Evolutionary conservation across 2,113 vertebrate species (phyloP).

Genomic region (Rallus limicola): DNA sequence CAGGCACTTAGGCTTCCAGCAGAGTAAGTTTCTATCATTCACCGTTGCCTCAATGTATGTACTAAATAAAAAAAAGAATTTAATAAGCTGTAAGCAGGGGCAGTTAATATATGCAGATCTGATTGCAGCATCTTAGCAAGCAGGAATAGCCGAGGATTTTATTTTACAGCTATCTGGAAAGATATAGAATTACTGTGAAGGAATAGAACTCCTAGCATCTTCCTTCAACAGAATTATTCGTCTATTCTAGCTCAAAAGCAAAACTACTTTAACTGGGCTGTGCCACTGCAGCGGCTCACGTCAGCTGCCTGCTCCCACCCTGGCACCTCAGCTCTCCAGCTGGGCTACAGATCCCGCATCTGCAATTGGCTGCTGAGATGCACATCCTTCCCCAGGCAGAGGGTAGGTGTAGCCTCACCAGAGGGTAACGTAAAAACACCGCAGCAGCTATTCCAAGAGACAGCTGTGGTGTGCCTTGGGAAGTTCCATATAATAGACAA

Average conservation of each 20-base stretch:
- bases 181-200: not conserved
- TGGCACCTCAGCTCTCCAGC: not conserved
- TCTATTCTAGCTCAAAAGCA: not conserved
- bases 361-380: not conserved
- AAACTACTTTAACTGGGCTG: not conserved
- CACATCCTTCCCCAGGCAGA: not conserved
- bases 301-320: not conserved
- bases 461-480: not conserved
- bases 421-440: not conserved
- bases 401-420: not conserved
- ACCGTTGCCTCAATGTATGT: not conserved
- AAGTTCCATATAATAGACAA: not conserved
- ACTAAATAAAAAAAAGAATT: not conserved
- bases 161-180: not conserved
- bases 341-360: not conserved
- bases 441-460: not conserved
- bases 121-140: not conserved
- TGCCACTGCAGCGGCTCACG: not conserved
- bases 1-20: not conserved
- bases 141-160: not conserved
- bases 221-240: not conserved
- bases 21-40: not conserved
- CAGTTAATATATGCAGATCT: conserved; percentile 1
- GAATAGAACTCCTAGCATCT: not conserved
- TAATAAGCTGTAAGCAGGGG: not conserved